A percentile compares a stretch with the other conserved stretches of the same genome.
These are phyloP conservation scores for Calliopsis andreniformis DNA, from an alignment of 1,140 invertebrate genomes.

Conservation along the genomic window DNA sequence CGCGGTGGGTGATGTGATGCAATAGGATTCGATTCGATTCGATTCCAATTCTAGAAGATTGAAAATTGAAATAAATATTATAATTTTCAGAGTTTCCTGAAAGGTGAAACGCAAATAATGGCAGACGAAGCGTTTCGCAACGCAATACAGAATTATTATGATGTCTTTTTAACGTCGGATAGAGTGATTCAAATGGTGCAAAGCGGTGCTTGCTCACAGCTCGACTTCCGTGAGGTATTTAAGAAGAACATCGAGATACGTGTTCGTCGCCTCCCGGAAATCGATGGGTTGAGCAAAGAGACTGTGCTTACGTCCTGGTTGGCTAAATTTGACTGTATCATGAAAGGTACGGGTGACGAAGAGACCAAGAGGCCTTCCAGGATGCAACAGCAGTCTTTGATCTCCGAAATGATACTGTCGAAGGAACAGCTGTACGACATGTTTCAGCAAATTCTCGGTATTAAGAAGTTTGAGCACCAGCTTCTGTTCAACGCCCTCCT, in stretches of 20 bases:
- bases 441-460: constrained; percentile 99
- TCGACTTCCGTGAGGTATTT: constrained; percentile 99
- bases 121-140: constrained; percentile 99
- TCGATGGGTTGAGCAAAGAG: constrained; percentile 99
- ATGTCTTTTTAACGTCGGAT: constrained; percentile 98
- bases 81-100: constrained; percentile 89
- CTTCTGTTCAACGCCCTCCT: constrained; percentile 99
- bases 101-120: constrained; percentile 98
- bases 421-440: constrained; percentile 99
- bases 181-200: constrained; percentile 97
- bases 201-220: constrained; percentile 97
- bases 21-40: neutral
- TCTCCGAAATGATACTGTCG: constrained; percentile 94
- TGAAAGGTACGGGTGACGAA: constrained; percentile 95
- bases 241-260: constrained; percentile 98
- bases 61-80: neutral
- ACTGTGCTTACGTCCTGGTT: constrained; percentile 99
- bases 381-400: constrained; percentile 93
- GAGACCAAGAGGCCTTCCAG: constrained; percentile 92
- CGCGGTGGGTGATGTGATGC: too few relatives aligned
- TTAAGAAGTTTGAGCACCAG: constrained; percentile 99
- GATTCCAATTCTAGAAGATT: neutral
- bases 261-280: constrained; percentile 98
- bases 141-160: constrained; percentile 98
- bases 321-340: constrained; percentile 99